Evolutionary conservation across 2,888 invertebrate genomes (phyloP).

Genomic region (Frankliniella intonsa): DNA sequence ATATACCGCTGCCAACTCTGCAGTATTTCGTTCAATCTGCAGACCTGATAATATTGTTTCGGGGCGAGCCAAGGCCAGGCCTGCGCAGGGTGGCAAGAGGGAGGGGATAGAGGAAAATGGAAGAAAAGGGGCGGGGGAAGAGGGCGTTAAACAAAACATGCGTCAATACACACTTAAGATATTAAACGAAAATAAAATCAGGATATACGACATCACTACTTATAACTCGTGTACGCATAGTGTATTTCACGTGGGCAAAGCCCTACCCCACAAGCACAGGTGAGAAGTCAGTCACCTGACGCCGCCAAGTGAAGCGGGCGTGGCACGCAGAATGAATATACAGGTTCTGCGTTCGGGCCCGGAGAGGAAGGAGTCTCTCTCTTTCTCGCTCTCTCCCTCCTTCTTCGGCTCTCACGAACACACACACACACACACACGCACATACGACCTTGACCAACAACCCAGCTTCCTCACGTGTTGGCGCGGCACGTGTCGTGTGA

Average conservation of each 20-base stretch:
- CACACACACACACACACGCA: neutral
- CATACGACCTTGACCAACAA: constrained; percentile 15
- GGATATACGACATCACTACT: no score
- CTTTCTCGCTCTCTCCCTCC: neutral
- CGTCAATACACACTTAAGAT: no score
- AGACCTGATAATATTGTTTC: constrained; percentile 2
- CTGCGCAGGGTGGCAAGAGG: neutral
- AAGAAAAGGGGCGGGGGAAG: neutral
- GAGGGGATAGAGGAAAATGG: no score
- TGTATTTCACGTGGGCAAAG: neutral
- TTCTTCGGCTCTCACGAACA: neutral
- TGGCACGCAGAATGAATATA: neutral
- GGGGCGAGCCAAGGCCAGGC: neutral
- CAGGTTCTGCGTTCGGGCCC: neutral
- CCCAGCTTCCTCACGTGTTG: constrained; percentile 3
- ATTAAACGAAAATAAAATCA: no score
- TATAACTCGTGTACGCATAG: no score
- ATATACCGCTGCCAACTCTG: neutral
- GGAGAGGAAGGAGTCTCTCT: neutral
- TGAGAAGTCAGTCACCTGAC: neutral
- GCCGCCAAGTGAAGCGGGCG: neutral
- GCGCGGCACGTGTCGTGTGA: neutral
- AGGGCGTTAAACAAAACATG: neutral
- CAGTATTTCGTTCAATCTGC: neutral
- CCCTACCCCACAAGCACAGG: neutral